Conservation (phyloP, 2,888 invertebrate species). For the Lacanobia oleracea region DNA sequence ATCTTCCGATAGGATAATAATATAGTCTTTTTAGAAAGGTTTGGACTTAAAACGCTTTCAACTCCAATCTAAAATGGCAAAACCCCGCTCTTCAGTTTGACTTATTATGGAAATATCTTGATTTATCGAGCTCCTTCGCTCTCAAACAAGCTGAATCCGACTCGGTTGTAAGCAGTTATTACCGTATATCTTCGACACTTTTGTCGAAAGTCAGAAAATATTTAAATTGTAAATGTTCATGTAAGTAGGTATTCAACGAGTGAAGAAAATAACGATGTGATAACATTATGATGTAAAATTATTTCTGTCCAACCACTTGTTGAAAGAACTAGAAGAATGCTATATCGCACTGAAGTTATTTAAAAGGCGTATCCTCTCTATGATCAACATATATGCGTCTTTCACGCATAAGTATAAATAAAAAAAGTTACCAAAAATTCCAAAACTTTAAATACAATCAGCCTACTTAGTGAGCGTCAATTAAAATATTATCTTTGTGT, state of each 20-base stretch:
- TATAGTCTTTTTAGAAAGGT: background rate
- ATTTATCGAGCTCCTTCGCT: background rate
- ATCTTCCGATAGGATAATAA: background rate
- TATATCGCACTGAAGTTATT: background rate
- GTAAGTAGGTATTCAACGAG: background rate
- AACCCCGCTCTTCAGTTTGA: background rate
- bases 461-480: slow-evolving; percentile 60
- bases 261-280: background rate
- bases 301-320: slow-evolving; percentile 2
- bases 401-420: slow-evolving; percentile 10
- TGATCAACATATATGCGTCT: slow-evolving; percentile 17
- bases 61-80: background rate
- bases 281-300: background rate
- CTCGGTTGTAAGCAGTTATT: background rate
- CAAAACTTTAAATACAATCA: slow-evolving; percentile 7
- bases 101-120: background rate
- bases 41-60: slow-evolving; percentile 11
- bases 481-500: slow-evolving; percentile 54
- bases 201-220: background rate
- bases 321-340: slow-evolving; percentile 1
- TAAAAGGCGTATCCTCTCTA: slow-evolving; percentile 20
- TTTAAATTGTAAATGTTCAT: slow-evolving; percentile 6
- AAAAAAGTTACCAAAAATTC: slow-evolving; percentile 30
- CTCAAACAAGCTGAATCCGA: background rate
- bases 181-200: background rate